These are phyloP conservation scores for Pollachius pollachius DNA, from an alignment of 2,113 vertebrate genomes.

Conservation along the genomic window DNA sequence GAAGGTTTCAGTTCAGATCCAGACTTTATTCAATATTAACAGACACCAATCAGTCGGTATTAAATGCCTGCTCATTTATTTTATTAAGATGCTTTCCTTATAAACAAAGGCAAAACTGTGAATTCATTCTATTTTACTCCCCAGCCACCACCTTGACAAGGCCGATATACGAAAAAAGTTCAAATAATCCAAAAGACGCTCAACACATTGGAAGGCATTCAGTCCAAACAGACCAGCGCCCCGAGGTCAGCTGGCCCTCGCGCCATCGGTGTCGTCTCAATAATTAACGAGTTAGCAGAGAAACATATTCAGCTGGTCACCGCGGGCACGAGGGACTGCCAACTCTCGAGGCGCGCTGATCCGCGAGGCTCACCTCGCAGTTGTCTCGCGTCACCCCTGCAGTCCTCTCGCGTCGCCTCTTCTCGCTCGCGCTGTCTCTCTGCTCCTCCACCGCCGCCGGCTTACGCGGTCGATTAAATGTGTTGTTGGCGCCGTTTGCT, in stretches of 20 bases:
- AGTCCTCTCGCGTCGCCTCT: slow-evolving; percentile 35
- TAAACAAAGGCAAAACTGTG: no score
- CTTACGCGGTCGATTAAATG: slow-evolving; percentile 65
- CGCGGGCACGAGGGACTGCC: slow-evolving; percentile 68
- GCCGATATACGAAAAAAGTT: no score
- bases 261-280: slow-evolving; percentile 70
- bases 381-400: slow-evolving; percentile 68
- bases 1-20: no score
- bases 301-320: slow-evolving; percentile 77
- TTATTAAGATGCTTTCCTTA: no score
- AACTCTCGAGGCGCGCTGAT: slow-evolving; percentile 72
- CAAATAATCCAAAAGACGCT: no score
- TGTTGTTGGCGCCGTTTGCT: slow-evolving; percentile 64
- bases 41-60: no score
- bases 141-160: no score
- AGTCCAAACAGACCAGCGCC: slow-evolving; percentile 28
- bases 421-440: slow-evolving; percentile 30
- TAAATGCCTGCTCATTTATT: no score
- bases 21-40: no score
- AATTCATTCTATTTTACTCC: no score
- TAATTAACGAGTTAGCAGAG: slow-evolving; percentile 74
- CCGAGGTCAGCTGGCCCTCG: slow-evolving; percentile 55
- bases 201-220: no score
- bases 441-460: slow-evolving; percentile 38
- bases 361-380: slow-evolving; percentile 66